phyloP scores from a whole-genome alignment of 2,888 invertebrate species.

The Hyles lineata region DNA sequence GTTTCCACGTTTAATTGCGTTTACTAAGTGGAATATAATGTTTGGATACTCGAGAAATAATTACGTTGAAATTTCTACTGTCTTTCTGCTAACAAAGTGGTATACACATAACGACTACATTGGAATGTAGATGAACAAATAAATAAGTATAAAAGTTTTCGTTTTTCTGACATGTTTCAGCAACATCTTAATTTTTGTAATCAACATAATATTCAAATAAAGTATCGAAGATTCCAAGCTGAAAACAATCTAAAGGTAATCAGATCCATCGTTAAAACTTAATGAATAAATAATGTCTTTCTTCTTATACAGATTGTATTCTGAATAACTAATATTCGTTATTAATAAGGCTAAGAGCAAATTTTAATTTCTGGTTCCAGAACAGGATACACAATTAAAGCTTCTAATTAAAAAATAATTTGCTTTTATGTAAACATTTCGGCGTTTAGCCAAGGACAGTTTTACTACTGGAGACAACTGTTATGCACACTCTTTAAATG shows the following conservation, averaged over 20 bases:
- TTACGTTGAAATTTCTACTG: background rate
- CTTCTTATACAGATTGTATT: background rate
- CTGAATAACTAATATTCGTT: background rate
- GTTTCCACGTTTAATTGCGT: background rate
- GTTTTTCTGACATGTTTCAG: too few species aligned
- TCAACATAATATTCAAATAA: too few species aligned
- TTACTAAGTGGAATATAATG: background rate
- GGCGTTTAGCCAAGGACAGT: background rate
- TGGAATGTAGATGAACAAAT: too few species aligned
- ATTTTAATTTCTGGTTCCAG: background rate
- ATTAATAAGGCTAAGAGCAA: background rate
- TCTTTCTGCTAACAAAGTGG: too few species aligned
- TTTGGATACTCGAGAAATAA: background rate
- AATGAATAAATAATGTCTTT: background rate
- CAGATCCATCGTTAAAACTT: background rate
- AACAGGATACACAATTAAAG: background rate
- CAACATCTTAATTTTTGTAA: too few species aligned
- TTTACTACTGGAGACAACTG: background rate
- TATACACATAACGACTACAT: too few species aligned
- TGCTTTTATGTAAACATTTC: background rate
- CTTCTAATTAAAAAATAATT: slow-evolving; percentile 10
- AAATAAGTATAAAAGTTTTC: too few species aligned
- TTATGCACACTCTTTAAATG: slow-evolving; percentile 6
- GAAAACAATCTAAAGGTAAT: too few species aligned
- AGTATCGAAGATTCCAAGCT: too few species aligned